Base-by-base conservation (phyloP, 2,888 invertebrate genomes). In the Julus scanicus region DNA sequence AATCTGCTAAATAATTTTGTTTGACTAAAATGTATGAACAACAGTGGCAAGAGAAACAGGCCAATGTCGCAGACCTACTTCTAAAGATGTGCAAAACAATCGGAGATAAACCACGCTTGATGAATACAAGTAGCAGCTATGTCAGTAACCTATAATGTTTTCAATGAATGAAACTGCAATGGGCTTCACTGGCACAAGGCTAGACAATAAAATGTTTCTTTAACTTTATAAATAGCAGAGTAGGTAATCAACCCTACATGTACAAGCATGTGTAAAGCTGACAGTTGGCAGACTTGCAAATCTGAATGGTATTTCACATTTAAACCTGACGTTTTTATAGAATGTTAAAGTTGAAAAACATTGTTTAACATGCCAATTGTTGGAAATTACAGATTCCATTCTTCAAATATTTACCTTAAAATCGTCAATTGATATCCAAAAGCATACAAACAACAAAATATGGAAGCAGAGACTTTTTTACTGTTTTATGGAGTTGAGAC, bases 121-220 rank as follows among this genome's bases (percentile, higher is more conserved):
- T 29, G 71, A 71, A 29, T 71, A 71, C 9, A 71, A 29, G 8
- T 71, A 71, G 29, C 71, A 71, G 71, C 71, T 29, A 29, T 71
- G 71, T 71, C 71, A 71, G 29, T 71, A 71, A 71, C 71, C 71
- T 71, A 71, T 71, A 71, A 29, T 20, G 71, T 20, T 53, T 53
- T 53, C 53, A 53, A 15, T 71, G 71, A 71, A 71, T 29, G 71
- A 29, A 71, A 29, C 71, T 29, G 20, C 29, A 29, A 53, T 29
- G 29, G 71, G 20, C 29, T 71, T 11, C n/a, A 20, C 71, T 71
- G 20, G 71, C 20, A 80, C 3, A 13, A 13, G 37, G 37, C 13
- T 80, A 80, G 37, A 80, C 80, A 8, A 13, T 15, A 80, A 80
- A 37, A 37, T 80, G 20, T 1, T 20, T 20, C 63, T 37, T 80